Evolutionary conservation across 2,113 vertebrate genomes (phyloP).

Genomic region (Neopipo cinnamomea): DNA sequence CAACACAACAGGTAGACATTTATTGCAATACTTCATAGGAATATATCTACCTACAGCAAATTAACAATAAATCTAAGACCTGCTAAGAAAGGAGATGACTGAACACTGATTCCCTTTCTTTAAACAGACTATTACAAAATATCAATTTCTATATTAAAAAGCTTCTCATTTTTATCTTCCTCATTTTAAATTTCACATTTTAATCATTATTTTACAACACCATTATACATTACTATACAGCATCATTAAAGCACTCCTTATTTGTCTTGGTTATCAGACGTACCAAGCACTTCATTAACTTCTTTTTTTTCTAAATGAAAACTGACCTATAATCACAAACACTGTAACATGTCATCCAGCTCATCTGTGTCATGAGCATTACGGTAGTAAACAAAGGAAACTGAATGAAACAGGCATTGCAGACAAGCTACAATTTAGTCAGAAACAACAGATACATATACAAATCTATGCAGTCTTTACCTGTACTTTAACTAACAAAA

Average conservation of each 20-base stretch:
- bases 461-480: not conserved
- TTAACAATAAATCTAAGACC: not conserved
- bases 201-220: not conserved
- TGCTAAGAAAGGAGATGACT: not conserved
- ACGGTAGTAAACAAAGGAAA: not conserved
- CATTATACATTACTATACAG: not conserved
- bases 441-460: not conserved
- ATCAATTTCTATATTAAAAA: not conserved
- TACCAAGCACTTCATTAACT: not conserved
- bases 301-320: not conserved
- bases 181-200: not conserved
- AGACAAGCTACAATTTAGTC: not conserved
- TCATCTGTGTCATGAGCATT: not conserved
- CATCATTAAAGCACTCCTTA: not conserved
- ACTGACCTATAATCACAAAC: not conserved
- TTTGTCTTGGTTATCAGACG: not conserved
- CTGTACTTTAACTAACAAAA: not conserved
- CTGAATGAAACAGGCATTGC: not conserved
- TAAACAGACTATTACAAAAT: not conserved
- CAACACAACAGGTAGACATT: not conserved
- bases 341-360: not conserved
- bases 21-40: not conserved
- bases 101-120: not conserved
- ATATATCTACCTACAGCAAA: not conserved
- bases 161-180: not conserved